Evolutionary conservation across 2,888 invertebrate genomes (phyloP), one percentile per base, ranked within the genome.

Genomic region (Tridacna gigas): DNA sequence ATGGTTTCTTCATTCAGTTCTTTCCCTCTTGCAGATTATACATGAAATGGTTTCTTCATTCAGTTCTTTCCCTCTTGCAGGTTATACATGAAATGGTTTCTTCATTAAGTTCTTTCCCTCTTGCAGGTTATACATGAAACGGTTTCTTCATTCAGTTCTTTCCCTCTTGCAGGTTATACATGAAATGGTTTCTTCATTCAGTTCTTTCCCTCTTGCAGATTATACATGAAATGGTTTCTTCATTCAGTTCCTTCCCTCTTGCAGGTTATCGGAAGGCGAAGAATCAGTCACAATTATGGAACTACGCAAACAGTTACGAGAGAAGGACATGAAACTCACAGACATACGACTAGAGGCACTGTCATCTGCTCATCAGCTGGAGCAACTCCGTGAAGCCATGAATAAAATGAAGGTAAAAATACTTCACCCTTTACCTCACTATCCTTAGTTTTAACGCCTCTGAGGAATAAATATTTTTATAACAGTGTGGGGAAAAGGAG

Each of bases 311-410:
- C 98, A 99, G 94, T 96, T 99, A 74, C 96, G 98, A 60, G 99
- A 99, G 93, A 99, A 99, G 95, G 99, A 99, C 95, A 96, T 98
- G 94, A 98, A 98, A 83, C 96, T 99, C 88, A 99, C 99, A 2
- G 99, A 99, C 95, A 98, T 99, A 84, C 96, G 99, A 87, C 96
- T 99, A 87, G 99, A 99, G 95, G 99, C 99, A 12, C 96, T 99
- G 51, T 98, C 98, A 90, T 98, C 99, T 0, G 99, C 99, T 5
- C 99, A 99, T 95, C 99, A 99, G 95, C 96, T 99, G 79, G 99
- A 99, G 95, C 98, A 98, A 90, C 96, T 99, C 26, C 97, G 98
- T 94, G 99, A 99, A 94, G 98, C 98, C 75, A 98, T 99, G 93
- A 98, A 97, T 95, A 98, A 98, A 95, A 98, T 99, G 98, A 97